Conservation (phyloP, 2,797 vertebrate genomes). For the Aphelocoma californica region DNA sequence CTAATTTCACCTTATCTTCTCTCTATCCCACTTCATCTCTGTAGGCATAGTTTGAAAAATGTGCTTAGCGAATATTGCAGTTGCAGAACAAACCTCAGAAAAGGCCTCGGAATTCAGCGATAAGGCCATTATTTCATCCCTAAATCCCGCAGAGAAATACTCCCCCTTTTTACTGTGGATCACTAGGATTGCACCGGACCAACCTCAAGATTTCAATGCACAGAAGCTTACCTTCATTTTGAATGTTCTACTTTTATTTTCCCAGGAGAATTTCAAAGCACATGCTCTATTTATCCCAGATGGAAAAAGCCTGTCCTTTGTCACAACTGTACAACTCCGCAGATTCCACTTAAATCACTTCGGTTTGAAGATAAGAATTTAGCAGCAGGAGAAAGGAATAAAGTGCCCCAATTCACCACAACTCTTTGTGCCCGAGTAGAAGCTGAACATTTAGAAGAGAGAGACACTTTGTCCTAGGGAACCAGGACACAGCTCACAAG, state of each 20-base stretch:
- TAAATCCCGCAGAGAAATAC: background rate
- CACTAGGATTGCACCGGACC: background rate
- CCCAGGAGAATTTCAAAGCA: conserved; percentile 1
- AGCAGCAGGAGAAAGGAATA: background rate
- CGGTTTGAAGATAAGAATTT: background rate
- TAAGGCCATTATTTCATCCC: background rate
- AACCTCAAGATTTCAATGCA: background rate
- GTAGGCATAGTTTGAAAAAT: background rate
- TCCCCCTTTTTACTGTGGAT: background rate
- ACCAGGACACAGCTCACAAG: background rate
- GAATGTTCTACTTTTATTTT: background rate
- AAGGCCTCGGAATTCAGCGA: background rate
- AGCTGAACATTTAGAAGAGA: background rate
- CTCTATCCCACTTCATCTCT: background rate
- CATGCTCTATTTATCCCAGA: background rate
- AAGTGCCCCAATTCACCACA: background rate
- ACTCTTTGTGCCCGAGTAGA: background rate
- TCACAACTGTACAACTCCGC: background rate
- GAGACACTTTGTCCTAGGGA: background rate
- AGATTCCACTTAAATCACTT: background rate
- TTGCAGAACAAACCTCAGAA: background rate
- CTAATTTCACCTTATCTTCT: conserved; percentile 39
- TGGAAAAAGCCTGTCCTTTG: conserved; percentile 26
- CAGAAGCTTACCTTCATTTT: background rate
- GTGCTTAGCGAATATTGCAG: background rate